Conservation (phyloP, 1,140 invertebrate species). For the Cyclina sinensis region DNA sequence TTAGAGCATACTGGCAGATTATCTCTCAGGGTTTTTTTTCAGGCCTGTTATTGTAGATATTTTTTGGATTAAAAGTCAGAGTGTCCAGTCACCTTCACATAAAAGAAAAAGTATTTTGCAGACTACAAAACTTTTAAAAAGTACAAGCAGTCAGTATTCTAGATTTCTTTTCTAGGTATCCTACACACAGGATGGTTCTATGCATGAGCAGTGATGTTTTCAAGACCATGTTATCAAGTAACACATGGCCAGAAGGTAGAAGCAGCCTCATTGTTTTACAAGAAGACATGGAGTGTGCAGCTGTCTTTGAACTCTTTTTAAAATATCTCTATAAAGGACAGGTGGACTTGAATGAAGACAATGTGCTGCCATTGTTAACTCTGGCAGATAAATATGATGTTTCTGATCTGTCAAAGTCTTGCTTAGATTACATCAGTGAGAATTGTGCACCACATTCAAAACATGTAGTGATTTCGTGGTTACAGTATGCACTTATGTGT, state of each 20-base stretch:
- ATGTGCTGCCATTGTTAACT: constrained; percentile 95
- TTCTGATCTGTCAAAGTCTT: constrained; percentile 94
- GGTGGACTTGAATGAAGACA: constrained; percentile 93
- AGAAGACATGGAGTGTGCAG: constrained; percentile 94
- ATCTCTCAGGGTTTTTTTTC: too few species aligned
- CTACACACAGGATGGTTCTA: constrained; percentile 95
- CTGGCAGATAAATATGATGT: constrained; percentile 98
- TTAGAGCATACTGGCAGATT: too few species aligned
- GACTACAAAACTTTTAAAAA: too few species aligned
- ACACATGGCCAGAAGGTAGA: constrained; percentile 96
- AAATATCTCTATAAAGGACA: constrained; percentile 95
- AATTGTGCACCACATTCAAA: constrained; percentile 93
- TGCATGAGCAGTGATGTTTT: constrained; percentile 98
- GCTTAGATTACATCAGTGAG: constrained; percentile 94
- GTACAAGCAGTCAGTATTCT: too few species aligned
- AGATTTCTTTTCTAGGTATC: constrained; percentile 89
- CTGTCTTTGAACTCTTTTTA: constrained; percentile 95
- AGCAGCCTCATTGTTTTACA: constrained; percentile 94
- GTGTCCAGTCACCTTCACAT: too few species aligned
- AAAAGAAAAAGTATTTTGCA: too few species aligned
- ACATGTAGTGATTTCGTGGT: constrained; percentile 94
- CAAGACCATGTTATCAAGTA: constrained; percentile 98
- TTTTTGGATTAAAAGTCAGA: too few species aligned
- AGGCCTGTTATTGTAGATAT: too few species aligned
- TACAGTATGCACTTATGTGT: constrained; percentile 95